These are phyloP conservation scores for Gasterosteus nipponicus DNA, from an alignment of 2,113 vertebrate genomes.

Conservation along the genomic window DNA sequence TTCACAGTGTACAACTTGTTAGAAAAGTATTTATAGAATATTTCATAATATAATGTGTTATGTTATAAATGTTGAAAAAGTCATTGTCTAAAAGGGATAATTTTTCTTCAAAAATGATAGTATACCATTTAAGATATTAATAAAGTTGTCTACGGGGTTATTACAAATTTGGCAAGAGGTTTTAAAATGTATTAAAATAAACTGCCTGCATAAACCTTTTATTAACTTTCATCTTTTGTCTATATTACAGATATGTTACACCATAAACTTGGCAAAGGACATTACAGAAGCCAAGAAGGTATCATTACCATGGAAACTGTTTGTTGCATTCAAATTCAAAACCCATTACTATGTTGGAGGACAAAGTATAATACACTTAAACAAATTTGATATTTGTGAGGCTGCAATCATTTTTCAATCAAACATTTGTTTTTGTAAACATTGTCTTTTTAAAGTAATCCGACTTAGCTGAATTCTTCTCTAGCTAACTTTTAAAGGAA, in stretches of 20 bases:
- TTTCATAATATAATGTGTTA: no score
- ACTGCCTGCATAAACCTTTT: background rate
- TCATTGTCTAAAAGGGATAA: no score
- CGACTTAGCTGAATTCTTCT: no score
- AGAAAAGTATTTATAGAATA: no score
- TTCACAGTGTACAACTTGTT: no score
- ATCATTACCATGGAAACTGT: slow-evolving; percentile 39
- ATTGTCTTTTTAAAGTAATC: background rate
- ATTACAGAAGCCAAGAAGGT: slow-evolving; percentile 94
- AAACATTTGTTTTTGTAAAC: background rate
- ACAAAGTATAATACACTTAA: background rate
- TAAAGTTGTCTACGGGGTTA: no score
- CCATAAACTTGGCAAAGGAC: slow-evolving; percentile 94
- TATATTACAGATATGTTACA: slow-evolving; percentile 91
- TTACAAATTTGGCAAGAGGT: background rate
- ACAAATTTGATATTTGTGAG: background rate
- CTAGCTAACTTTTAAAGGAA: no score
- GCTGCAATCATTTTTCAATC: background rate
- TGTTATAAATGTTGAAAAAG: no score
- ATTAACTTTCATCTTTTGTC: background rate
- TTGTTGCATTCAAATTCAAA: background rate
- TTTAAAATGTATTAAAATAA: background rate
- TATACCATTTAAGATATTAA: no score
- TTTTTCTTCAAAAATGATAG: no score
- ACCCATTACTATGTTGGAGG: background rate